Base-by-base conservation (phyloP, 2,113 vertebrate species). In the Monopterus albus region DNA sequence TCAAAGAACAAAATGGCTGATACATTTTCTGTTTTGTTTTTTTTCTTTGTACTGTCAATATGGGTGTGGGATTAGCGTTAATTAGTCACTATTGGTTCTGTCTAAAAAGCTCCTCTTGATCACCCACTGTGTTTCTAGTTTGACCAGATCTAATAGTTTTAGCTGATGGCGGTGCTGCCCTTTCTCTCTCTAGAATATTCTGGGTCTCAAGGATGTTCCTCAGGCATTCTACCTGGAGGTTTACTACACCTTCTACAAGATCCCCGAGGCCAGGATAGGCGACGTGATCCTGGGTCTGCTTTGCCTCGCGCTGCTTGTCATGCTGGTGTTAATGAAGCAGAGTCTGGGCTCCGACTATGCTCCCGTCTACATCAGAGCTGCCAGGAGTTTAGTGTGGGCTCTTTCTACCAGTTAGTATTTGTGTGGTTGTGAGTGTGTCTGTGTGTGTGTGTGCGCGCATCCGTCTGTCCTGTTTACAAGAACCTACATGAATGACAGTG, bases 221-320 rank as follows among this genome's bases (percentile, higher is more conserved):
- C 91, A 93, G 2, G 92, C 96, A 86, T 99, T 99, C 51, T 91
- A 95, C 89, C 89, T 95, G 84, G 93, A 97, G 75, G 90, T 98
- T 23, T 98, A 96, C 47, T 93, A 95, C 84, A 98, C 90, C 0
- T 95, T 98, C 83, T 68, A 77, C 73, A 93, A 85, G 53, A 81
- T 98, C 1, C 70, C 91, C 0, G 94, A 98, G 72, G 93, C 95
- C 88, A 95, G 95, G 88, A 76, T 73, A 5, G 96, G 95, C 0
- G 97, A 98, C 0, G 92, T 93, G 0, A 14, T 94, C 15, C 91
- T 98, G 79, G 96, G 97, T 3, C 65, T 97, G 59, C 39, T 72
- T 23, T 98, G 96, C 89, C 78, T 98, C 74, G 5, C 78, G 0
- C 53, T 88, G 1, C 94, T 99, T 75, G 15, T 93, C 0, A 74